Conservation (phyloP, 2,888 invertebrate species). For the Drosophila nigricruria region DNA sequence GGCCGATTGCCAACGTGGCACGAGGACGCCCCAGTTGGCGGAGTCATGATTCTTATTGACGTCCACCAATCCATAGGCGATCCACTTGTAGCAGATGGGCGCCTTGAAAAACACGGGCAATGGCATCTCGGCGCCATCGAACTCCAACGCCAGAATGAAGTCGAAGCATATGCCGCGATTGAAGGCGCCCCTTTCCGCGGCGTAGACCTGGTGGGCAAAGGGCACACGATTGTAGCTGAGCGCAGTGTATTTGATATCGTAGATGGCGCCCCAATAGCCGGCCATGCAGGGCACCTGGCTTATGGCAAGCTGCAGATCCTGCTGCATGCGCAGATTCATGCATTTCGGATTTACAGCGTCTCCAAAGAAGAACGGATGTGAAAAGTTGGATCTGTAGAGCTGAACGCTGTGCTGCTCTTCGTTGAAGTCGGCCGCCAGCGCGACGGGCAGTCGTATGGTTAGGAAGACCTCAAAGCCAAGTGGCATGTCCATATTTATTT, state of each 20-base stretch:
- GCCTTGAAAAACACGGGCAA: slow-evolving; percentile 44
- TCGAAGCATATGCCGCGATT: slow-evolving; percentile 46
- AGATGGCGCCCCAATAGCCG: slow-evolving; percentile 5
- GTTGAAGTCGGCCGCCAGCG: slow-evolving; percentile 30
- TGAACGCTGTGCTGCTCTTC: slow-evolving; percentile 28
- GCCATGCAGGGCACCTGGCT: neutral
- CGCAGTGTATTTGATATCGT: slow-evolving; percentile 38
- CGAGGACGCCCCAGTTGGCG: slow-evolving; percentile 47
- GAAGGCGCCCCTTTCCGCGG: neutral
- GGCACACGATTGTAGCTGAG: slow-evolving; percentile 21
- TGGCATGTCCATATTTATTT: slow-evolving; percentile 44
- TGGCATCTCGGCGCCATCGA: slow-evolving; percentile 33
- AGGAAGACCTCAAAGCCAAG: slow-evolving; percentile 52
- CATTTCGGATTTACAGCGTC: slow-evolving; percentile 36
- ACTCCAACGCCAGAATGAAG: slow-evolving; percentile 55
- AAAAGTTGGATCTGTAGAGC: slow-evolving; percentile 1
- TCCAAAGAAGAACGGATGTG: slow-evolving; percentile 54
- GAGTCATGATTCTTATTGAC: neutral
- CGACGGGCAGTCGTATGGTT: slow-evolving; percentile 45
- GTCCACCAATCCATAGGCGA: slow-evolving; percentile 45
- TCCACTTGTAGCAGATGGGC: slow-evolving; percentile 41
- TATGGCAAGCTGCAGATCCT: slow-evolving; percentile 31
- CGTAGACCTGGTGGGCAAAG: slow-evolving; percentile 48
- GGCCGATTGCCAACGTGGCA: slow-evolving; percentile 50
- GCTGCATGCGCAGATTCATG: slow-evolving; percentile 42